Base-by-base conservation (phyloP, 1,140 invertebrate genomes). In the Drosophila miranda region DNA sequence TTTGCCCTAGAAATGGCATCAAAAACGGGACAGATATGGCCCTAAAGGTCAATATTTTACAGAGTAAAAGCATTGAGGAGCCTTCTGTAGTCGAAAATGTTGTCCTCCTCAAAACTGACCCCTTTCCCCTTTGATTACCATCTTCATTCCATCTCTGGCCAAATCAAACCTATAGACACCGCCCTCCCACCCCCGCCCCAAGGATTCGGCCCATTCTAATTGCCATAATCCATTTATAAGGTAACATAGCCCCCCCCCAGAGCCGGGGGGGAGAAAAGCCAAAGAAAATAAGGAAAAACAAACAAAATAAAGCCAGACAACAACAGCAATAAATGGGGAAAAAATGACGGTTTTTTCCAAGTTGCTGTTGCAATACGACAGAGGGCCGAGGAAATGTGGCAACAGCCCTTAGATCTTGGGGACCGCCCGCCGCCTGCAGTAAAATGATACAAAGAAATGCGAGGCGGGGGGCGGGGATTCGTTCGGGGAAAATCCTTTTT, bases 181-280 rank as follows among this genome's bases (percentile, higher is more conserved):
- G 68, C 26, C 52, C 30, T n/a, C n/a, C n/a, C n/a, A n/a, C n/a
- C n/a, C 50, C 28, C 16, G 68, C 26, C 52, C 30, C 6, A 9
- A 8, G 11, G 26, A 48, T 49, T 26, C 16, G 46, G 50, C 59
- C 50, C 59, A 70, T 53, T 87, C 59, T 87, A 87, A 87, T 87
- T 87, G 82, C 82, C 74, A 63, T 87, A 87, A 88, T 87, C 82
- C 83, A 87, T 87, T 87, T 87, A 87, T 63, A 75, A 77, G 72
- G 72, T 73, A 76, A 60, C 59, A 66, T 38, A 55, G 67, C 49
- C 51, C 30, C 41, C 58, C 41, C 54, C 23, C 49, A 75, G 44
- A 52, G 21, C 28, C 13, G 19, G 5, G 51, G 16, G 16, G 16
- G 16, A n/a, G 48, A 74, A 74, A 74, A 57, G 41, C 54, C 1